These are phyloP conservation scores for Fistularia tabacaria DNA, from an alignment of 2,797 vertebrate species.

Conservation along the genomic window DNA sequence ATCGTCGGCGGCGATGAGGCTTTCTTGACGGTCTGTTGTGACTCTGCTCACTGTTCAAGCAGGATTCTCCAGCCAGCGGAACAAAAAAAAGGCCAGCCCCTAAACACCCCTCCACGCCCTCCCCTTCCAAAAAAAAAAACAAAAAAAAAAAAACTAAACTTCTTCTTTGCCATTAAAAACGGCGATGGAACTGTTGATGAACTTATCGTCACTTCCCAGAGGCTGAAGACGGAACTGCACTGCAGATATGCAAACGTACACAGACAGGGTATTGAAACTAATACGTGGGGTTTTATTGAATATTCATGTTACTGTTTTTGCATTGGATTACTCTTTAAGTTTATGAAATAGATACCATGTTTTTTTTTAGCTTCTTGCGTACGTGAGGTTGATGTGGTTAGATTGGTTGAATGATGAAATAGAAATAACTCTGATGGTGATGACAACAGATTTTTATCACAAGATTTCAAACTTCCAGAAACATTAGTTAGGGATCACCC, in stretches of 20 bases:
- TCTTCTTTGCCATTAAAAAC: conserved; percentile 65
- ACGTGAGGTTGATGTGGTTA: no score
- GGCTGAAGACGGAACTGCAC: conserved; percentile 48
- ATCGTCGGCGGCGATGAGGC: conserved; percentile 31
- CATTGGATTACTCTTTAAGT: no score
- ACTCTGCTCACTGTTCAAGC: conserved; percentile 69
- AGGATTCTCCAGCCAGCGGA: conserved; percentile 69
- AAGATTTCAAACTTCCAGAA: no score
- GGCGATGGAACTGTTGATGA: conserved; percentile 46
- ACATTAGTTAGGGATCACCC: no score
- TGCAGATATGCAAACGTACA: conserved; percentile 39
- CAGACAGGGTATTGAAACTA: background rate
- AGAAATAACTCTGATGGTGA: no score
- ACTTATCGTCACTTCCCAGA: conserved; percentile 61
- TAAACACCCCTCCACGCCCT: conserved; percentile 54
- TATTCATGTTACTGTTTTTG: no score
- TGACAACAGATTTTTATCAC: no score
- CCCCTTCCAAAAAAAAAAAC: conserved; percentile 18
- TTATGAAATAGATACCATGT: no score
- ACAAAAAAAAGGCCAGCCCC: conserved; percentile 63
- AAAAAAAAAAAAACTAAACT: conserved; percentile 61
- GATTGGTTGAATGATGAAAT: no score
- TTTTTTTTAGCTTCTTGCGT: no score
- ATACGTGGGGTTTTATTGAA: no score
- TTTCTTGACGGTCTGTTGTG: conserved; percentile 52